These are phyloP conservation scores for Oligia fasciuncula DNA, from an alignment of 2,888 invertebrate species.

Conservation along the genomic window DNA sequence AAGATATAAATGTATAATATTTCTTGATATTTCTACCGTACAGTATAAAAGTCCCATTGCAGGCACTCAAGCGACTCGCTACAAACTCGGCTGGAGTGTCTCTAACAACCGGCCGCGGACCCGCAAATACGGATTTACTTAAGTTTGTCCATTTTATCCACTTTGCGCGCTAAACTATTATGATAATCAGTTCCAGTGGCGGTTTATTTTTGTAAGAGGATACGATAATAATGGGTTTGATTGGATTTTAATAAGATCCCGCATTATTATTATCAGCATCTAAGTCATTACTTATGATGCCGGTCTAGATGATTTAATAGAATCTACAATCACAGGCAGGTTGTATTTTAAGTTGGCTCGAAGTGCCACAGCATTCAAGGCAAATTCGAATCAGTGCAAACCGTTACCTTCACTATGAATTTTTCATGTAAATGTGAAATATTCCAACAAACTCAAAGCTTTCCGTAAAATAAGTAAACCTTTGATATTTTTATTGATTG, in stretches of 20 bases:
- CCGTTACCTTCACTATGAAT: conserved; percentile 28
- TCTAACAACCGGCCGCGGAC: conserved; percentile 72
- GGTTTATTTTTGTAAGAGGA: conserved; percentile 8
- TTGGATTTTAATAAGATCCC: background rate
- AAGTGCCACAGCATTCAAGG: background rate
- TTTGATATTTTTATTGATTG: conserved; percentile 87
- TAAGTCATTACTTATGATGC: background rate
- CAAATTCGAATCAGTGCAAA: conserved; percentile 14
- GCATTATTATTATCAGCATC: background rate
- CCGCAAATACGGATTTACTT: conserved; percentile 87
- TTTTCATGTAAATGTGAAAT: conserved; percentile 54
- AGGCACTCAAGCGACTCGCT: conserved; percentile 64
- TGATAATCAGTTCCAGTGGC: conserved; percentile 57
- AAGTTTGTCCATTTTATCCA: conserved; percentile 73
- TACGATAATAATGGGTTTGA: background rate
- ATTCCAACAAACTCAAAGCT: conserved; percentile 62
- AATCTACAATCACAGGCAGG: background rate
- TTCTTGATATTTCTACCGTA: background rate
- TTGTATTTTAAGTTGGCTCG: background rate
- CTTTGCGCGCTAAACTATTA: conserved; percentile 65
- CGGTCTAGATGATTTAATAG: background rate
- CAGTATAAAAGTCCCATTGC: conserved; percentile 67
- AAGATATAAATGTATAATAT: background rate
- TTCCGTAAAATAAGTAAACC: conserved; percentile 69
- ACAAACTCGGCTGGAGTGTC: conserved; percentile 80